Conservation (phyloP, 2,797 vertebrate species). For the Lutjanus campechanus region DNA sequence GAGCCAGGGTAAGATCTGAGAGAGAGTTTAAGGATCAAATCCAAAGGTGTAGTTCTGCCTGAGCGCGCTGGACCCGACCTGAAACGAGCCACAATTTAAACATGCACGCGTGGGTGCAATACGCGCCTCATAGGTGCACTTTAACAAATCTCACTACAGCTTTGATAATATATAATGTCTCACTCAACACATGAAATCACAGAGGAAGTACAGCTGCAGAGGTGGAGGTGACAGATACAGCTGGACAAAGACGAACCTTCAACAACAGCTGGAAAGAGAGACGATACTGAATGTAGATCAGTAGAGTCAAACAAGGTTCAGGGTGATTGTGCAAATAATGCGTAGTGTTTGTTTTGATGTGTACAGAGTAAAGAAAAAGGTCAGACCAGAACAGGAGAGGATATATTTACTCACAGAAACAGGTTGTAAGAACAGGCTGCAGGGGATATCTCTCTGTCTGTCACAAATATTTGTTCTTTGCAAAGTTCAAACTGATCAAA, state of each 20-base stretch:
- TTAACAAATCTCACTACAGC: too few relatives aligned
- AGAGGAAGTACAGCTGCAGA: too few relatives aligned
- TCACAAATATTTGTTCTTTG: neutral
- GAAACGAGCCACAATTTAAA: too few relatives aligned
- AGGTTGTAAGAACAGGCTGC: neutral
- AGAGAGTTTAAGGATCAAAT: neutral
- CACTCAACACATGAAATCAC: too few relatives aligned
- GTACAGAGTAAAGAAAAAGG: neutral
- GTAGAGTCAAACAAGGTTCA: neutral
- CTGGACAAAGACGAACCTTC: neutral
- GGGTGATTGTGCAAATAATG: neutral
- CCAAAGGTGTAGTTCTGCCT: too few relatives aligned
- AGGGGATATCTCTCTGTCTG: neutral
- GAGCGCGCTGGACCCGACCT: too few relatives aligned
- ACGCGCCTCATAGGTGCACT: too few relatives aligned
- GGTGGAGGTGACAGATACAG: neutral
- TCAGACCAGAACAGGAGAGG: neutral
- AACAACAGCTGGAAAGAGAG: too few relatives aligned
- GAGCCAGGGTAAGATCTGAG: conserved; percentile 88
- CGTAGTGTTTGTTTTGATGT: neutral
- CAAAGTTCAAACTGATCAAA: neutral
- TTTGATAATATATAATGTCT: neutral
- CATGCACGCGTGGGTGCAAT: too few relatives aligned
- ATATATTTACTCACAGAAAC: neutral
- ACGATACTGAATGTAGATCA: too few relatives aligned